Base-by-base conservation (phyloP, 2,113 vertebrate species). In the Nothobranchius furzeri region DNA sequence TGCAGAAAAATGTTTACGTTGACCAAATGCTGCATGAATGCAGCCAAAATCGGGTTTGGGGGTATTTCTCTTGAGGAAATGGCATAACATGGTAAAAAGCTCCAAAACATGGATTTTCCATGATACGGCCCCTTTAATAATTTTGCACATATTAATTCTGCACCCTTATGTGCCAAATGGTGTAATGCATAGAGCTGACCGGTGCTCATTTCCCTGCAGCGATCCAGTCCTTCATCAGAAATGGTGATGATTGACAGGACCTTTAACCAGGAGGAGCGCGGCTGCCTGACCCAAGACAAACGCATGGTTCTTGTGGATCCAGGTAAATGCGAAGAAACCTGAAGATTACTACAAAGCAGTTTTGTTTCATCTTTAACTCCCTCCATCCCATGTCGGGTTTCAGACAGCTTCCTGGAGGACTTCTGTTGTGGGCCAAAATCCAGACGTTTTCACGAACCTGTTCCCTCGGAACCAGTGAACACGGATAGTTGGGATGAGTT, bases 211-310 rank as follows among this genome's bases (percentile, higher is more conserved):
- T 50, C n/a, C 47, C 64, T 62, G 55, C 88, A 94, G 97, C 93
- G 95, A 61, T 93, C 93, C 76, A 96, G 94, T 79, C 98, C 98
- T 12, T 99, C 98, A 17, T 97, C 98, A 37, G 98, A 99, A 89
- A 96, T 96, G 93, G 98, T 99, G 74, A 99, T 99, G 98, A 96
- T 98, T 24, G 96, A 98, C 68, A 93, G 98, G 75, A 98, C 98
- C 85, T 99, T 99, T 90, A 99, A 98, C 91, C 97, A 98, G 76
- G 98, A 98, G 68, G 98, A 99, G 81, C 94, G 96, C 71, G 93
- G 93, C 37, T 92, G 93, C 79, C 90, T 99, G 77, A 97, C 96
- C 7, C 94, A 96, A 64, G 98, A 98, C 91, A 99, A 97, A 85
- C 94, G 98, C 43, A 94, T 92, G 90, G 90, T 95, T 48, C 93